phyloP scores from a whole-genome alignment of 1,140 invertebrate genomes.

The Drosophila arizonae region DNA sequence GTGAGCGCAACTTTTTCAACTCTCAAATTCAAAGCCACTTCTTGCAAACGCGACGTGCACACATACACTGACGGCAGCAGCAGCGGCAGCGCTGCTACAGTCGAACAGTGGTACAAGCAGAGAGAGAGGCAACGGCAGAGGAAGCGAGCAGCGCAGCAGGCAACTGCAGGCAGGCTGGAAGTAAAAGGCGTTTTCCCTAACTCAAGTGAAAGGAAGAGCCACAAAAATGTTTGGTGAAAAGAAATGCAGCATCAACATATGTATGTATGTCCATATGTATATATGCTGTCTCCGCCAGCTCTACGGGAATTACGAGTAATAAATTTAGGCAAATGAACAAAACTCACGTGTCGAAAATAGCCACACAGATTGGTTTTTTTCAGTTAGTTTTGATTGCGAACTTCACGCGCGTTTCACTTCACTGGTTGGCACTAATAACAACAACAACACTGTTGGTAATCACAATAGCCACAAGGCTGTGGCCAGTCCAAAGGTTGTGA shows the following conservation, averaged over 20 bases:
- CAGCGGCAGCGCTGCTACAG: slow-evolving; percentile 2
- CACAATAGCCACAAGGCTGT: slow-evolving; percentile 55
- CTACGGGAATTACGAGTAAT: slow-evolving; percentile 37
- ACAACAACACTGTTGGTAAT: slow-evolving; percentile 34
- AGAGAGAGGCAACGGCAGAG: slow-evolving; percentile 7
- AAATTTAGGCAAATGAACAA: slow-evolving; percentile 32
- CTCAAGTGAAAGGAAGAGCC: slow-evolving; percentile 63
- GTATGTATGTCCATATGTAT: background rate
- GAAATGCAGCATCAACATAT: background rate
- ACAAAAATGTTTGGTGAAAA: slow-evolving; percentile 4
- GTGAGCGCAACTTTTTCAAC: slow-evolving; percentile 60
- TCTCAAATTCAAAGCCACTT: slow-evolving; percentile 51
- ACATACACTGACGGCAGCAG: slow-evolving; percentile 43
- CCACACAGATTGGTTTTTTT: slow-evolving; percentile 28
- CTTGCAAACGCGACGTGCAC: slow-evolving; percentile 51
- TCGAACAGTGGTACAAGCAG: slow-evolving; percentile 24
- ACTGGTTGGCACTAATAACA: slow-evolving; percentile 28
- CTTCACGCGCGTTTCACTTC: slow-evolving; percentile 57
- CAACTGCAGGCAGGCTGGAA: slow-evolving; percentile 43
- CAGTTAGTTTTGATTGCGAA: slow-evolving; percentile 21
- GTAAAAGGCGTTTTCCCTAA: slow-evolving; percentile 75
- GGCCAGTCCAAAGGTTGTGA: slow-evolving; percentile 68
- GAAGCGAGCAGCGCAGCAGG: slow-evolving; percentile 32
- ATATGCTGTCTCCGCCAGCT: slow-evolving; percentile 1
- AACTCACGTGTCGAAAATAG: slow-evolving; percentile 65